Evolutionary conservation across 2,888 invertebrate genomes (phyloP).

Genomic region (Odontocolon sp.): DNA sequence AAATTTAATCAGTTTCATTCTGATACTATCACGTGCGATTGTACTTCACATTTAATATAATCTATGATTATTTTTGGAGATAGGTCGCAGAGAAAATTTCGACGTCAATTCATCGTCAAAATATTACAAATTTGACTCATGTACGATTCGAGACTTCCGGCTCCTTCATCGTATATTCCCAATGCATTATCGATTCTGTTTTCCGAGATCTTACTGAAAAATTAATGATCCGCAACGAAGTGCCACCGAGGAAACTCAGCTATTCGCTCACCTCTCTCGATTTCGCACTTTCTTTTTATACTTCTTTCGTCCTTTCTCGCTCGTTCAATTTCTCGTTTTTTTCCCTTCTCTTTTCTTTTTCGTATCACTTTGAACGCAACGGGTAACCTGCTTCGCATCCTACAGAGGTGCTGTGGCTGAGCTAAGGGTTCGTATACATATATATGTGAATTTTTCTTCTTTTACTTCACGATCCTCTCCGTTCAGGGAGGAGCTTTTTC

Average conservation of each 20-base stretch:
- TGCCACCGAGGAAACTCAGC: slow-evolving; percentile 39
- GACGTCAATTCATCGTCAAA: slow-evolving; percentile 7
- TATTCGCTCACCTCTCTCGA: slow-evolving; percentile 28
- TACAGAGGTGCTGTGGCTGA: not conserved
- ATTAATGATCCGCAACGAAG: slow-evolving; percentile 66
- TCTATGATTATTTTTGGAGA: slow-evolving; percentile 27
- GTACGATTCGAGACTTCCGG: slow-evolving; percentile 57
- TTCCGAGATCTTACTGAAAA: slow-evolving; percentile 70
- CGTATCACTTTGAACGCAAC: no score
- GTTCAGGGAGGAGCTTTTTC: slow-evolving; percentile 27
- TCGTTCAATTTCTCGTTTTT: slow-evolving; percentile 13
- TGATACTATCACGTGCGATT: no score
- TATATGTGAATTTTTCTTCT: slow-evolving; percentile 23
- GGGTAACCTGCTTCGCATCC: slow-evolving; percentile 1
- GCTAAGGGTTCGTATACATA: slow-evolving; percentile 5
- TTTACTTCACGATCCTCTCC: slow-evolving; percentile 19
- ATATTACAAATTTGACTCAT: slow-evolving; percentile 66
- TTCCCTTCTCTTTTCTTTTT: slow-evolving; percentile 36
- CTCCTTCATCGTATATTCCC: slow-evolving; percentile 50
- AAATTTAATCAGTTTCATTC: no score
- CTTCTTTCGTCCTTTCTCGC: slow-evolving; percentile 26
- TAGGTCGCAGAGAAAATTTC: slow-evolving; percentile 1
- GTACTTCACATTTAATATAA: no score
- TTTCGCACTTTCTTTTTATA: slow-evolving; percentile 39
- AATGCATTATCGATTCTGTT: slow-evolving; percentile 74